phyloP scores from a whole-genome alignment of 1,140 invertebrate genomes.

The Drosophila mauritiana region DNA sequence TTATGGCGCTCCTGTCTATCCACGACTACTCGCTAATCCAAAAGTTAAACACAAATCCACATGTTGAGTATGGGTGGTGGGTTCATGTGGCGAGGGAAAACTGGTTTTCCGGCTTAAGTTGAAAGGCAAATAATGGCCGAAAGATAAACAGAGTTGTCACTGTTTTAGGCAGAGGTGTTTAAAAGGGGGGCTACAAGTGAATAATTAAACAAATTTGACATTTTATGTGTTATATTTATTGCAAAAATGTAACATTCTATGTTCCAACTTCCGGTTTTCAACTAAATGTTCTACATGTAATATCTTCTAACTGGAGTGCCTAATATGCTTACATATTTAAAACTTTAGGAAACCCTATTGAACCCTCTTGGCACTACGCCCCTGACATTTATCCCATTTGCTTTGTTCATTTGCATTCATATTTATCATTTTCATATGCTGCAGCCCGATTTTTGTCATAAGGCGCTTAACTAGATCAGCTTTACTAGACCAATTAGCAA shows the following conservation, averaged over 20 bases:
- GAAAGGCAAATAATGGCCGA: conserved; percentile 57
- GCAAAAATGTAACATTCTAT: too few relatives aligned
- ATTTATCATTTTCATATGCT: conserved; percentile 78
- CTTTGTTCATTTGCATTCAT: conserved; percentile 54
- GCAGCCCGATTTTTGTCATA: conserved; percentile 41
- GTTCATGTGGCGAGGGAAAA: conserved; percentile 41
- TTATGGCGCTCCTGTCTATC: conserved; percentile 57
- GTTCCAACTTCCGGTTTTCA: too few relatives aligned
- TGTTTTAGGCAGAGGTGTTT: conserved; percentile 14
- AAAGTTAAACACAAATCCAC: conserved; percentile 66
- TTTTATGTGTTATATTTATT: too few relatives aligned
- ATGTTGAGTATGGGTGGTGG: conserved; percentile 7
- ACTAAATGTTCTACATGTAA: too few relatives aligned
- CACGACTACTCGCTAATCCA: conserved; percentile 53
- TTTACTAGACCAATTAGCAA: conserved; percentile 64
- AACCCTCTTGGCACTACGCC: neutral
- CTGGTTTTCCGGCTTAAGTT: conserved; percentile 70
- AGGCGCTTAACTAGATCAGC: conserved; percentile 60
- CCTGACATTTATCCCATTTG: neutral
- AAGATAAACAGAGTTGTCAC: conserved; percentile 52
- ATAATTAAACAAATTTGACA: too few relatives aligned
- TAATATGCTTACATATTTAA: neutral
- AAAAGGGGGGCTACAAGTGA: neutral
- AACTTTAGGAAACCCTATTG: neutral
- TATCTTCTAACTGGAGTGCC: too few relatives aligned